These are phyloP conservation scores for Drosophila varians DNA, from an alignment of 1,140 invertebrate species.

Conservation along the genomic window DNA sequence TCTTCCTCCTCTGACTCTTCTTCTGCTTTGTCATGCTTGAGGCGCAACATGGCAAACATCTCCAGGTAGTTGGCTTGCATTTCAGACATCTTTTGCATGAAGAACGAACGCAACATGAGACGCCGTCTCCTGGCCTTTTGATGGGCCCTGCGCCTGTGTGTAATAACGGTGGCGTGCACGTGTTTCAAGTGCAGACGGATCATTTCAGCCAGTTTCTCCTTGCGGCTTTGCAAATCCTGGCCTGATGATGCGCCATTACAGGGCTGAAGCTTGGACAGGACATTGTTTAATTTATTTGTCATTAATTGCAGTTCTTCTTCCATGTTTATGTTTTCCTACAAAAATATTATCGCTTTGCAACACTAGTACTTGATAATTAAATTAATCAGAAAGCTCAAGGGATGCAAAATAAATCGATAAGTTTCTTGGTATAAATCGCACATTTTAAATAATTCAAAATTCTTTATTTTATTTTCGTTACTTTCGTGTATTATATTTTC, in stretches of 20 bases:
- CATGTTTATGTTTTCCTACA: slow-evolving; percentile 31
- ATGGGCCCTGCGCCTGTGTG: slow-evolving; percentile 44
- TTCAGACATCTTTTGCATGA: slow-evolving; percentile 65
- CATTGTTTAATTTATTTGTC: slow-evolving; percentile 41
- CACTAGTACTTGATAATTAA: not conserved
- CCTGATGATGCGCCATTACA: not conserved
- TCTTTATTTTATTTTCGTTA: not conserved
- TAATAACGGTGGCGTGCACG: slow-evolving; percentile 52
- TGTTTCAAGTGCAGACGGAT: slow-evolving; percentile 50
- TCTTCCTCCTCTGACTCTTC: slow-evolving; percentile 2
- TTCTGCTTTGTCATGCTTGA: slow-evolving; percentile 35
- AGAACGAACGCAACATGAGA: slow-evolving; percentile 51
- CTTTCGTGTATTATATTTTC: not conserved
- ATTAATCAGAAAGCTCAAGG: not conserved
- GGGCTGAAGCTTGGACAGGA: slow-evolving; percentile 26
- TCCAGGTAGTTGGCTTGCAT: slow-evolving; percentile 62
- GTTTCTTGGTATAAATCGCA: too few relatives aligned
- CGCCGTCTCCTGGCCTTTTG: slow-evolving; percentile 40
- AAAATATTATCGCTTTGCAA: not conserved
- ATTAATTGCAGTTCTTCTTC: slow-evolving; percentile 50
- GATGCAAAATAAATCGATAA: not conserved
- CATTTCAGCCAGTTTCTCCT: slow-evolving; percentile 41
- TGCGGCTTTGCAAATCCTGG: slow-evolving; percentile 16
- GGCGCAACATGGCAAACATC: slow-evolving; percentile 53
- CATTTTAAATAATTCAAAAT: too few relatives aligned